phyloP scores from a whole-genome alignment of 2,888 invertebrate genomes.

The Himalopsyche kuldschensis region DNA sequence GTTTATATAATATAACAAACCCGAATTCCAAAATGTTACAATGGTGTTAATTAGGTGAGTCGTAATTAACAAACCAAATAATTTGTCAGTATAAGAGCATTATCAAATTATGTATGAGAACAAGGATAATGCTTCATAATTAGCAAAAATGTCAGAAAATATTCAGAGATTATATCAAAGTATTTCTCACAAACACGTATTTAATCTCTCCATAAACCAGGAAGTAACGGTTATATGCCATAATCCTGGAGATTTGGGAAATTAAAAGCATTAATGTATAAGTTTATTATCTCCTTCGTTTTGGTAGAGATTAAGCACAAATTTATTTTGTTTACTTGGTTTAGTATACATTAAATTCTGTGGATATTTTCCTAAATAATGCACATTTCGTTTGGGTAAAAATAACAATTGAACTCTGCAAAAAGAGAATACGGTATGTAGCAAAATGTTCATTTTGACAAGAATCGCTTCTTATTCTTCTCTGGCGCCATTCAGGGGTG shows the following conservation, averaged over 20 bases:
- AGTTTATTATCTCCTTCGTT: background rate
- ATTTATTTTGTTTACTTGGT: background rate
- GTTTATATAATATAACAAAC: background rate
- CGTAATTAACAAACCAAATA: background rate
- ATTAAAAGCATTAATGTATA: background rate
- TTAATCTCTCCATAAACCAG: background rate
- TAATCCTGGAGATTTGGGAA: background rate
- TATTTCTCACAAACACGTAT: background rate
- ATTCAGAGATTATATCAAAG: background rate
- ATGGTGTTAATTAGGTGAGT: background rate
- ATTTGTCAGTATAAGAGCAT: background rate
- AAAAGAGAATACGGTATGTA: too few species aligned
- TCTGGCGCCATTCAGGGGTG: too few species aligned
- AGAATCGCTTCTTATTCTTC: too few species aligned
- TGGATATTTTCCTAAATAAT: too few species aligned
- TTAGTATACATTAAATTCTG: background rate
- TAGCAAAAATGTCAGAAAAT: background rate
- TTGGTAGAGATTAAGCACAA: background rate
- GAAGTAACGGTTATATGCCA: background rate
- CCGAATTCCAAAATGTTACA: background rate
- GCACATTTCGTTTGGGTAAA: too few species aligned
- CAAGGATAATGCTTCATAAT: background rate
- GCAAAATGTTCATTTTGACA: too few species aligned
- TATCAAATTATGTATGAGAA: background rate
- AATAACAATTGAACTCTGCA: too few species aligned